Evolutionary conservation across 1,140 invertebrate genomes (phyloP).

Genomic region (Conus ventricosus): DNA sequence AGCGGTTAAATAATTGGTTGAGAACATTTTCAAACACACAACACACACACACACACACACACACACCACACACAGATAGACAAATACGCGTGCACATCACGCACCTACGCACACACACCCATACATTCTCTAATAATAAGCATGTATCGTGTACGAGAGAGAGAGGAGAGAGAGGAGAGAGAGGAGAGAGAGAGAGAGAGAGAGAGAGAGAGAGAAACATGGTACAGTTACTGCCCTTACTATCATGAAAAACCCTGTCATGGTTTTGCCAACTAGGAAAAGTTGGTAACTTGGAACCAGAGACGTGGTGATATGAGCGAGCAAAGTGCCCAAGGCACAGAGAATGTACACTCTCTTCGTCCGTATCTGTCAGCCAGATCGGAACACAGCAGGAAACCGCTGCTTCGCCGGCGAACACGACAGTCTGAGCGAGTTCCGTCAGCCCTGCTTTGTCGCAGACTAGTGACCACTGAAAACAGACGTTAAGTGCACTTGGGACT

Average conservation of each 20-base stretch:
- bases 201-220: no score
- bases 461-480: constrained; percentile 59
- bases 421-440: constrained; percentile 54
- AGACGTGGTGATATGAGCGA: neutral
- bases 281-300: constrained; percentile 44
- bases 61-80: no score
- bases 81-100: no score
- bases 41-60: no score
- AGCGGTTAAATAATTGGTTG: no score
- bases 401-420: constrained; percentile 55
- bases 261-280: constrained; percentile 43
- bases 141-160: no score
- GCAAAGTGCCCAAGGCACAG: constrained; percentile 28
- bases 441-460: constrained; percentile 58
- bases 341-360: constrained; percentile 47
- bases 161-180: no score
- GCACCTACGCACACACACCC: no score
- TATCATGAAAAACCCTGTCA: constrained; percentile 46
- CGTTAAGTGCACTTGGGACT: no score
- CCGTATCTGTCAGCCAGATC: constrained; percentile 55
- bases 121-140: no score
- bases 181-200: no score
- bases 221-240: constrained; percentile 29
- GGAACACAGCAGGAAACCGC: constrained; percentile 51
- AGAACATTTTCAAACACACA: no score